Conservation (phyloP, 2,113 vertebrate species). For the Cardinalis cardinalis region DNA sequence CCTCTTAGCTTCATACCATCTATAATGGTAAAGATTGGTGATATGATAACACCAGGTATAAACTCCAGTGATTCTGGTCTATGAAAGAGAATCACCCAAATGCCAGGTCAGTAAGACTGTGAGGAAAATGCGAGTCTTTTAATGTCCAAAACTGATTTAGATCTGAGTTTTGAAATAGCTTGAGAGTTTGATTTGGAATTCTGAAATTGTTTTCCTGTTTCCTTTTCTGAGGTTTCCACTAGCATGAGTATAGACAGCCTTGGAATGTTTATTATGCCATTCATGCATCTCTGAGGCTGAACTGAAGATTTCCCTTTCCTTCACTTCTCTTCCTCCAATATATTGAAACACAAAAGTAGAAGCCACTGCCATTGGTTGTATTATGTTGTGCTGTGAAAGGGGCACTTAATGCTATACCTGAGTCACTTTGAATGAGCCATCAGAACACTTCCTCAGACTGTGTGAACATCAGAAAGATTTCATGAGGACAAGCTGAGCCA, state of each 20-base stretch:
- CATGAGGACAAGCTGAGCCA: neutral
- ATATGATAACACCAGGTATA: neutral
- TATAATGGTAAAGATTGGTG: neutral
- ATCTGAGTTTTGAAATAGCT: neutral
- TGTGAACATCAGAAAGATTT: neutral
- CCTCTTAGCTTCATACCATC: neutral
- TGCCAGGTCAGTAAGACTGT: neutral
- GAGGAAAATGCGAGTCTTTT: neutral
- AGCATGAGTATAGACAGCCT: neutral
- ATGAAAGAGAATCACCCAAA: neutral
- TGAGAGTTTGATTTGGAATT: neutral
- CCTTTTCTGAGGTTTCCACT: neutral
- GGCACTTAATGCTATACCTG: neutral
- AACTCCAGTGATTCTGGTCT: neutral
- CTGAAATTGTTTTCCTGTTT: neutral
- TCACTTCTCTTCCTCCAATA: neutral
- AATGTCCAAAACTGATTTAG: neutral
- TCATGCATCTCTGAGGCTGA: neutral
- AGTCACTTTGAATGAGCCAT: neutral
- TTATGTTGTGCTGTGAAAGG: neutral
- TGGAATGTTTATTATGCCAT: neutral
- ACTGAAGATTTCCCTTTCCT: neutral
- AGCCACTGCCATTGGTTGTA: neutral
- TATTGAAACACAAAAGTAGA: neutral
- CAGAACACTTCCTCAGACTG: neutral